Evolutionary conservation across 2,113 vertebrate genomes (phyloP).

Genomic region (Penelope pileata): DNA sequence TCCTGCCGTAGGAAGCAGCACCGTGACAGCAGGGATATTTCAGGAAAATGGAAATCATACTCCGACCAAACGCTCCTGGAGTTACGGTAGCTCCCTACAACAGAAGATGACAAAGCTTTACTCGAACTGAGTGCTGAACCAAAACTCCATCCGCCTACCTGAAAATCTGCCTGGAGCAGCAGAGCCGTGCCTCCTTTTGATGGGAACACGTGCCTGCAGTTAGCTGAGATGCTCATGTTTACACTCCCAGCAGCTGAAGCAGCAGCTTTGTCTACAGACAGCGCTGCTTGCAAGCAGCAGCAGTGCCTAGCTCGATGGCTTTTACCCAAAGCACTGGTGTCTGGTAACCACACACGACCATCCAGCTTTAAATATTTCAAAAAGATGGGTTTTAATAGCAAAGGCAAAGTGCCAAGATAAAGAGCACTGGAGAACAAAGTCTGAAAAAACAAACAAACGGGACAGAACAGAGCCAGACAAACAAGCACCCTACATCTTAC

Average conservation of each 20-base stretch:
- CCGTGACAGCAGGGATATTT: neutral
- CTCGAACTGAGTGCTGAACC: neutral
- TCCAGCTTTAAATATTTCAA: neutral
- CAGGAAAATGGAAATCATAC: neutral
- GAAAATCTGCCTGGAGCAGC: neutral
- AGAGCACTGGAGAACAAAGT: neutral
- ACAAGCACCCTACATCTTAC: neutral
- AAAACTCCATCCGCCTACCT: neutral
- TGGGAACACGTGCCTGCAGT: neutral
- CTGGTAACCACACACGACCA: neutral
- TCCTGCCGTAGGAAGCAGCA: neutral
- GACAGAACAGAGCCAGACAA: neutral
- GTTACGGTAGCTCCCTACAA: neutral
- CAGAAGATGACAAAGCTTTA: neutral
- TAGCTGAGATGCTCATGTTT: fast-evolving
- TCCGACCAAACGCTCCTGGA: neutral
- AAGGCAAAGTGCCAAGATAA: neutral
- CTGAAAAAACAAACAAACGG: neutral
- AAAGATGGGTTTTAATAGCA: neutral
- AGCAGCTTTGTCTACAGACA: neutral
- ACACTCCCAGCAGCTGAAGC: neutral
- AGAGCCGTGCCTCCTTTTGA: neutral
- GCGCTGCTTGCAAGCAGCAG: fast-evolving
- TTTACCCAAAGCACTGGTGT: neutral
- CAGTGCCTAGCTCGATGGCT: neutral